These are phyloP conservation scores for Jacana jacana DNA, from an alignment of 2,113 vertebrate species.

Conservation along the genomic window DNA sequence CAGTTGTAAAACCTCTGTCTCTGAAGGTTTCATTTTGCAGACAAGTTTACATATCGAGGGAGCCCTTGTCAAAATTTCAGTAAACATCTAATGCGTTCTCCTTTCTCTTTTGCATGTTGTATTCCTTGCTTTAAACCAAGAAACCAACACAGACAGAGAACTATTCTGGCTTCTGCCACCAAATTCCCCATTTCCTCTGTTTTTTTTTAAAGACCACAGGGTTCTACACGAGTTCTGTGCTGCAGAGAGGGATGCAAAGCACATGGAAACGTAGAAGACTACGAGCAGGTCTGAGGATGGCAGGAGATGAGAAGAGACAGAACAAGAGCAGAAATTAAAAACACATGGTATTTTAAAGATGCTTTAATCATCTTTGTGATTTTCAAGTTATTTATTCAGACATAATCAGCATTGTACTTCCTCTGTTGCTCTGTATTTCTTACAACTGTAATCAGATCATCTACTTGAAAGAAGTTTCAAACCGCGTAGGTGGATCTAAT, in stretches of 20 bases:
- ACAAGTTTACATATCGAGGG: background rate
- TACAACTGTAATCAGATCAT: constrained; percentile 67
- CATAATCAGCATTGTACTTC: constrained; percentile 61
- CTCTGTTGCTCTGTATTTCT: constrained; percentile 52
- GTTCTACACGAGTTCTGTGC: background rate
- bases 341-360: constrained; percentile 51
- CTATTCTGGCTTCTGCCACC: background rate
- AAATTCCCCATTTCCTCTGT: background rate
- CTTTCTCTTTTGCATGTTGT: background rate
- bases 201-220: background rate
- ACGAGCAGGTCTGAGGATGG: background rate
- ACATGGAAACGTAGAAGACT: background rate
- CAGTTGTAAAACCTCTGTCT: background rate
- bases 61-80: background rate
- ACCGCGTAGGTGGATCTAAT: constrained; percentile 55
- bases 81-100: background rate
- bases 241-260: background rate
- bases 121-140: background rate
- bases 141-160: background rate
- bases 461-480: constrained; percentile 62
- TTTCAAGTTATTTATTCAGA: constrained; percentile 65
- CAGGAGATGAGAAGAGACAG: constrained; percentile 8
- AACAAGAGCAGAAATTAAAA: constrained; percentile 42
- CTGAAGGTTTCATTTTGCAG: background rate
- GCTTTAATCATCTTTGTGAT: constrained; percentile 54